Conservation (phyloP, 2,888 invertebrate species). For the Flabesymbios commensalis region DNA sequence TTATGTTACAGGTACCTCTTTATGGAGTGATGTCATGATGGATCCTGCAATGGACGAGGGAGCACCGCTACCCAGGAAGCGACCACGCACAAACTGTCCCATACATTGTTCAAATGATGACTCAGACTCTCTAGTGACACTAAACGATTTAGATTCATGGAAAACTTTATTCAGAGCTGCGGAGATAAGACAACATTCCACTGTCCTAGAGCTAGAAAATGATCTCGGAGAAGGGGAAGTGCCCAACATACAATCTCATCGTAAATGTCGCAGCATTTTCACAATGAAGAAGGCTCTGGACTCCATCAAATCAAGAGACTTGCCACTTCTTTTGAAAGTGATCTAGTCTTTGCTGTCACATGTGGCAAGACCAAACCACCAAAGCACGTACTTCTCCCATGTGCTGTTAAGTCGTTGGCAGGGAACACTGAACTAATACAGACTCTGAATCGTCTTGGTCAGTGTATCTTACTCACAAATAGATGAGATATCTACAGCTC, state of each 20-base stretch:
- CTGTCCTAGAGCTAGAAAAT: background rate
- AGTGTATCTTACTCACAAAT: constrained; percentile 15
- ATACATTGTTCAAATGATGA: too few relatives aligned
- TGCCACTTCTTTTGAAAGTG: background rate
- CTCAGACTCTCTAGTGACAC: too few relatives aligned
- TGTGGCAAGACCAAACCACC: constrained; percentile 1
- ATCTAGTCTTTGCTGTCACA: constrained; percentile 8
- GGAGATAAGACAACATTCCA: background rate
- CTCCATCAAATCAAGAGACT: too few relatives aligned
- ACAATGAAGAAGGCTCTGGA: background rate
- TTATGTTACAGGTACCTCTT: too few relatives aligned
- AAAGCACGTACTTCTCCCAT: constrained; percentile 8
- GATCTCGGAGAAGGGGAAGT: background rate
- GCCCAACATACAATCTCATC: background rate
- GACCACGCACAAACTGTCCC: too few relatives aligned
- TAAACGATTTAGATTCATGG: too few relatives aligned
- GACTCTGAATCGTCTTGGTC: constrained; percentile 9
- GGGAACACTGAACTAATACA: constrained; percentile 9
- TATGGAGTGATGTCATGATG: too few relatives aligned
- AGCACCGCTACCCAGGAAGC: too few relatives aligned
- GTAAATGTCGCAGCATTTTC: constrained; percentile 1
- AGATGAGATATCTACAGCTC: constrained; percentile 11
- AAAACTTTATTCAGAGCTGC: too few relatives aligned
- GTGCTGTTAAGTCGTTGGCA: constrained; percentile 8
- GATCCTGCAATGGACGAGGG: too few relatives aligned